These are phyloP conservation scores for Hormiphora californensis DNA, from an alignment of 37 sponge, comb jelly and placozoan species.

Conservation along the genomic window DNA sequence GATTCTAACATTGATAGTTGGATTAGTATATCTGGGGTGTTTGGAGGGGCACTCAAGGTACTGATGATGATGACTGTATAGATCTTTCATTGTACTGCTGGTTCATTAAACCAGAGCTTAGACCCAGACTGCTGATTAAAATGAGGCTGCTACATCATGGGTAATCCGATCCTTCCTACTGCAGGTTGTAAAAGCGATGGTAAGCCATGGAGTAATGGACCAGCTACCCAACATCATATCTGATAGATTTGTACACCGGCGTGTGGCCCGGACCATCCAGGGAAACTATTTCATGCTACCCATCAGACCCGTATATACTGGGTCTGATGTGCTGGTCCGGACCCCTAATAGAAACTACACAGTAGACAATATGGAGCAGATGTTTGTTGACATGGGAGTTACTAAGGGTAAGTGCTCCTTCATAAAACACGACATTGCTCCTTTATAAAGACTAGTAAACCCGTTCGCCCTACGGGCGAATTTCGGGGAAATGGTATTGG, in stretches of 20 bases:
- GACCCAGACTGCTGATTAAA: not conserved
- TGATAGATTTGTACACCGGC: not conserved
- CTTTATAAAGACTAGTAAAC: no score
- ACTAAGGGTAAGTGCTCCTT: not conserved
- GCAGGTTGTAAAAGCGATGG: not conserved
- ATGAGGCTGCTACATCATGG: not conserved
- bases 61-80: no score
- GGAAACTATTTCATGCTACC: conserved; percentile 45
- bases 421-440: no score
- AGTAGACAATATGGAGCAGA: not conserved
- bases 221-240: not conserved
- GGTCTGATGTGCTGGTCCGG: not conserved
- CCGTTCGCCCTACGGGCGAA: no score
- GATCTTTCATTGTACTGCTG: no score
- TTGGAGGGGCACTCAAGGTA: conserved; percentile 33
- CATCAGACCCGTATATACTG: not conserved
- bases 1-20: not conserved
- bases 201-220: not conserved
- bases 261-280: not conserved
- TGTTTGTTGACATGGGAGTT: conserved; percentile 27
- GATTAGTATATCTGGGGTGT: not conserved
- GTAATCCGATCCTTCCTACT: not conserved
- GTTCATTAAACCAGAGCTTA: not conserved
- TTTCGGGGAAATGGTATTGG: no score
- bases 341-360: not conserved